A percentile compares a stretch with the other conserved stretches of the same genome.
phyloP scores from a whole-genome alignment of 2,113 vertebrate genomes.

The Crypturellus undulatus region DNA sequence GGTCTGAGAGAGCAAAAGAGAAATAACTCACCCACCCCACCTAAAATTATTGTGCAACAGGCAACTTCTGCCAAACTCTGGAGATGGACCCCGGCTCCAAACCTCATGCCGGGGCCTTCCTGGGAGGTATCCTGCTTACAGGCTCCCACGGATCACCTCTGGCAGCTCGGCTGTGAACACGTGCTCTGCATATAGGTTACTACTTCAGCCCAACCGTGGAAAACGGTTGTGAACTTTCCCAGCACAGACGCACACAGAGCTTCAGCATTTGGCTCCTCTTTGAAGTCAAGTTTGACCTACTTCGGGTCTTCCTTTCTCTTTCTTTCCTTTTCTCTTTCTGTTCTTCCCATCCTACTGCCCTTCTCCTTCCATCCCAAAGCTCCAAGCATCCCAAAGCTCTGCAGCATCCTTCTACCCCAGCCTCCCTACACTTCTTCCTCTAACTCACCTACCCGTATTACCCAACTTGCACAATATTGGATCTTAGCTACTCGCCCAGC shows the following conservation, averaged over 20 bases:
- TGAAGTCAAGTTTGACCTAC: background rate
- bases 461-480: background rate
- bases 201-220: background rate
- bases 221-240: background rate
- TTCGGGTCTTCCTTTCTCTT: constrained; percentile 7
- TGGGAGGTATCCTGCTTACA: background rate
- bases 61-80: background rate
- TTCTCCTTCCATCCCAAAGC: background rate
- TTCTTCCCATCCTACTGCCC: too few relatives aligned
- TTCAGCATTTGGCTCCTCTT: background rate
- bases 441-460: background rate
- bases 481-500: background rate
- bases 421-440: background rate
- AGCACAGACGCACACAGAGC: background rate
- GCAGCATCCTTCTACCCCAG: background rate
- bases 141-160: background rate
- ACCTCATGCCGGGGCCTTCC: background rate
- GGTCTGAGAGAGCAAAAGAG: background rate
- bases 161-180: fast-evolving
- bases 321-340: background rate
- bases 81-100: background rate
- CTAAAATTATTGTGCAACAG: background rate
- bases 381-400: background rate
- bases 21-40: background rate
- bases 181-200: background rate